Conservation (phyloP, 2,113 vertebrate species). For the Hepsetus odoe region DNA sequence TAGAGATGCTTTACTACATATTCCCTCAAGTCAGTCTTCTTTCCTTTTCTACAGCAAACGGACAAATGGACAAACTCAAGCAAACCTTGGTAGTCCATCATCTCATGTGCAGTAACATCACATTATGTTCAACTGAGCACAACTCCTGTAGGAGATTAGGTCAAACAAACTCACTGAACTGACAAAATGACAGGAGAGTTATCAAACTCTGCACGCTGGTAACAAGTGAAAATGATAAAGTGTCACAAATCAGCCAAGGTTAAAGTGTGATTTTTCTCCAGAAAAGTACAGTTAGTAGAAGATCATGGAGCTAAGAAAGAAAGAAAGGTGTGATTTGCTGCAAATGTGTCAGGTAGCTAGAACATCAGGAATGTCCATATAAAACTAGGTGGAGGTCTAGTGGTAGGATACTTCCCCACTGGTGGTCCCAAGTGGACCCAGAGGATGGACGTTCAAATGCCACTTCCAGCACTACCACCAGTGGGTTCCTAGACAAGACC, state of each 20-base stretch:
- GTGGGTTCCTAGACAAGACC: too few species aligned
- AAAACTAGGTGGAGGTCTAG: too few species aligned
- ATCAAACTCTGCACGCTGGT: background rate
- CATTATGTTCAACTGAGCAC: background rate
- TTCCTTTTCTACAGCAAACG: background rate
- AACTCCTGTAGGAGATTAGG: constrained; percentile 3
- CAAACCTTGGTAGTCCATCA: background rate
- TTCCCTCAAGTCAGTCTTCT: background rate
- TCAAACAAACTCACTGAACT: constrained; percentile 29
- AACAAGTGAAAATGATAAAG: background rate
- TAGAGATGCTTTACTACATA: background rate
- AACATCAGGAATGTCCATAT: too few species aligned
- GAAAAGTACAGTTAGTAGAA: background rate
- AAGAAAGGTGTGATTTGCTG: background rate
- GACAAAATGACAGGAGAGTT: constrained; percentile 19
- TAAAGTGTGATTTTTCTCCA: background rate
- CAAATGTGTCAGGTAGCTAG: too few species aligned
- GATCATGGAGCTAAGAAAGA: background rate
- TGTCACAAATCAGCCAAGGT: background rate
- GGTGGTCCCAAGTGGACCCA: too few species aligned
- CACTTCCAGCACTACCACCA: too few species aligned
- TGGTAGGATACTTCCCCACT: too few species aligned
- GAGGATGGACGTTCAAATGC: too few species aligned
- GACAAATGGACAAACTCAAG: background rate
- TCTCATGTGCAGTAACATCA: constrained; percentile 2